These are phyloP conservation scores for Erpetoichthys calabaricus DNA, from an alignment of 2,797 vertebrate genomes.

Conservation along the genomic window DNA sequence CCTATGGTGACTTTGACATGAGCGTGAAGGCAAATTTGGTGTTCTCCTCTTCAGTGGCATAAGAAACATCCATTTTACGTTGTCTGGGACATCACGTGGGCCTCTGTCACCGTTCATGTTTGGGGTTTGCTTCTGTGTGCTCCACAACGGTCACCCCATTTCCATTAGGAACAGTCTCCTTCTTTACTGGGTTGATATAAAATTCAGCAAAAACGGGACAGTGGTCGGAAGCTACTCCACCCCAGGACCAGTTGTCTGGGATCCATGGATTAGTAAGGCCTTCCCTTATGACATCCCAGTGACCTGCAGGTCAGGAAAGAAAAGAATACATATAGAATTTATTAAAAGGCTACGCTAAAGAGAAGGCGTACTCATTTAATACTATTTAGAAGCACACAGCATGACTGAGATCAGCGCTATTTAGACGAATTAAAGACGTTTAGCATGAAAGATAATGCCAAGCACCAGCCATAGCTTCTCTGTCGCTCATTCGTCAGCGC, in stretches of 20 bases:
- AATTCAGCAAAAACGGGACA: slow-evolving; percentile 80
- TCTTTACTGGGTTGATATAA: slow-evolving; percentile 51
- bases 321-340: slow-evolving; percentile 1
- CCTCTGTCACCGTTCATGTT: slow-evolving; percentile 72
- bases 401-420: too few species aligned
- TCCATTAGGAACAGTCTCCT: slow-evolving; percentile 48
- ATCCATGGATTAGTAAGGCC: slow-evolving; percentile 93
- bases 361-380: too few species aligned
- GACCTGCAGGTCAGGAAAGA: slow-evolving; percentile 43
- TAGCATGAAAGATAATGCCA: too few species aligned
- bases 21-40: slow-evolving; percentile 7
- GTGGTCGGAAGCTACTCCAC: slow-evolving; percentile 79
- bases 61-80: not conserved
- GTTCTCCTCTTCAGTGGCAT: slow-evolving; percentile 3
- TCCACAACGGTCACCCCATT: slow-evolving; percentile 53
- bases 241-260: slow-evolving; percentile 94
- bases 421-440: too few species aligned
- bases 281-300: slow-evolving; percentile 74
- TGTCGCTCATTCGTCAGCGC: too few species aligned
- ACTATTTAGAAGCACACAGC: too few species aligned
- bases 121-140: slow-evolving; percentile 49
- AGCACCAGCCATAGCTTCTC: too few species aligned
- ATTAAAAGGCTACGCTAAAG: too few species aligned
- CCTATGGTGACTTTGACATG: too few species aligned
- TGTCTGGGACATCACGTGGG: too few species aligned